phyloP scores from a whole-genome alignment of 2,113 vertebrate species.

The Scalopus aquaticus region DNA sequence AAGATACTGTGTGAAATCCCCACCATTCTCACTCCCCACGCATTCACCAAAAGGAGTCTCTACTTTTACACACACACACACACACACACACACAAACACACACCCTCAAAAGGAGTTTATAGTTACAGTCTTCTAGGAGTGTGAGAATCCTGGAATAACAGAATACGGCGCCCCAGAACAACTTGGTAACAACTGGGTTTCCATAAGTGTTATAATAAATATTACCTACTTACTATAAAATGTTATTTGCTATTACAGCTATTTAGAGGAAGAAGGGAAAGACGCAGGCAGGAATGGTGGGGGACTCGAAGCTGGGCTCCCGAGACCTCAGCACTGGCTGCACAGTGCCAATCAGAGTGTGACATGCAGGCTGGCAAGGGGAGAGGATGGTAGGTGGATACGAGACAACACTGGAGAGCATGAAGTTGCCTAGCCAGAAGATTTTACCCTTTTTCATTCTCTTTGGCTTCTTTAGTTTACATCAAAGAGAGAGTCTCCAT shows the following conservation, averaged over 20 bases:
- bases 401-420: background rate
- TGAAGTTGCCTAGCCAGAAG: background rate
- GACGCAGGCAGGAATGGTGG: background rate
- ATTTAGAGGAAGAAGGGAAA: conserved; percentile 17
- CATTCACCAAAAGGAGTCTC: background rate
- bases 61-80: no score
- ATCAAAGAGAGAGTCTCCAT: background rate
- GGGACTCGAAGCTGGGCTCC: background rate
- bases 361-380: background rate
- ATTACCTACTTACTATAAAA: background rate
- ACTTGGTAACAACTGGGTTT: background rate
- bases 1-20: background rate
- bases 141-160: background rate
- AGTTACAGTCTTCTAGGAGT: background rate
- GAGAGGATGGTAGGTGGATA: background rate
- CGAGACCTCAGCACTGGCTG: background rate
- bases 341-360: background rate
- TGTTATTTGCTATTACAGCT: background rate
- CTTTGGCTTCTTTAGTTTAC: background rate
- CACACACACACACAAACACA: no score
- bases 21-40: background rate
- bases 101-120: background rate
- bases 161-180: background rate
- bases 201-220: background rate
- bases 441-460: background rate